phyloP scores from a whole-genome alignment of 2,113 vertebrate genomes.

The Leptobrachium leishanense region DNA sequence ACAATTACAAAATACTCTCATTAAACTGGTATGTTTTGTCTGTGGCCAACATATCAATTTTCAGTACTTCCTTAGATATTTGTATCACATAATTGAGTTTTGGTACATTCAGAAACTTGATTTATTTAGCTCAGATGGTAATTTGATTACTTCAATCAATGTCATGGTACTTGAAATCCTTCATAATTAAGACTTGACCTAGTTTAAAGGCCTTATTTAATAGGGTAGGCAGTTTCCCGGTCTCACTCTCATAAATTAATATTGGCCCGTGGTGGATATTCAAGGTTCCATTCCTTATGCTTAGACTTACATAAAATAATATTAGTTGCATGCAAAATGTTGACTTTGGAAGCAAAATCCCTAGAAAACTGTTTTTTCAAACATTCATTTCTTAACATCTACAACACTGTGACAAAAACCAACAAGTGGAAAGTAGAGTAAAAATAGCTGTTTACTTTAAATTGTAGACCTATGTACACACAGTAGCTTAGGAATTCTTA shows the following conservation, averaged over 20 bases:
- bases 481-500: too few species aligned
- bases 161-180: conserved; percentile 4
- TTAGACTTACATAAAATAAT: too few species aligned
- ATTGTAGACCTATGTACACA: too few species aligned
- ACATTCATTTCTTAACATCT: too few species aligned
- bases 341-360: too few species aligned
- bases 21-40: neutral
- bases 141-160: conserved; percentile 18
- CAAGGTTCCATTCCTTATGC: too few species aligned
- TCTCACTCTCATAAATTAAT: conserved; percentile 1
- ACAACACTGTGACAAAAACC: too few species aligned
- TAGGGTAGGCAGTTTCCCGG: neutral
- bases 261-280: neutral
- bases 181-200: conserved; percentile 13
- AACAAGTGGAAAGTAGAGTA: too few species aligned
- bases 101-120: conserved; percentile 12
- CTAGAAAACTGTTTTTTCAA: too few species aligned
- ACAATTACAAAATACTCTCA: neutral
- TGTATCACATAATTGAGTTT: conserved; percentile 5
- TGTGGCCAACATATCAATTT: neutral
- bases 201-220: neutral
- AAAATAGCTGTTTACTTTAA: too few species aligned
- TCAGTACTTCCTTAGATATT: neutral
- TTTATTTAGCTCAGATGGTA: conserved; percentile 16
- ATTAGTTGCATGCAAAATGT: too few species aligned